Conservation (phyloP, 1,140 invertebrate species). For the Bombus difficillimus region DNA sequence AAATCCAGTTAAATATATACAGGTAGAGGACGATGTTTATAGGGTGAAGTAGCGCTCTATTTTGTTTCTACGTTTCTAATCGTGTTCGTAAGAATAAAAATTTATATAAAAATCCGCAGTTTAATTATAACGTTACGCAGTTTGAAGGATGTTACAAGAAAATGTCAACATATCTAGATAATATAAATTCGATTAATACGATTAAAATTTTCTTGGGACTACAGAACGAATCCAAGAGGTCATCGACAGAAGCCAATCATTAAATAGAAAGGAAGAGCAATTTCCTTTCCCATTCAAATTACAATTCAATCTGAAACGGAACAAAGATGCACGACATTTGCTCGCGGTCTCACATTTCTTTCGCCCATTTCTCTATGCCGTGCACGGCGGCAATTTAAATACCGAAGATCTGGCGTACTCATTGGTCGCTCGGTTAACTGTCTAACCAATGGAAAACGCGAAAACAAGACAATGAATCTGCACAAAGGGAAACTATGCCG, state of each 20-base stretch:
- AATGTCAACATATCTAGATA: too few relatives aligned
- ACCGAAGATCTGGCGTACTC: background rate
- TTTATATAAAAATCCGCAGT: too few relatives aligned
- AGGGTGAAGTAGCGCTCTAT: too few relatives aligned
- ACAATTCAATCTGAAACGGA: background rate
- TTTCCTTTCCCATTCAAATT: background rate
- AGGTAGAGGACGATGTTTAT: too few relatives aligned
- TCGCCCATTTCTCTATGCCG: background rate
- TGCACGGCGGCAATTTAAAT: background rate
- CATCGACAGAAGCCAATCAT: background rate
- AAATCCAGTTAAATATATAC: too few relatives aligned
- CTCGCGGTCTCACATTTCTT: background rate
- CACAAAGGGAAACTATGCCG: slow-evolving; percentile 67
- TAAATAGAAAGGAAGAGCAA: background rate
- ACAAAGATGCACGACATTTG: background rate
- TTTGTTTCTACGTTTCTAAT: too few relatives aligned
- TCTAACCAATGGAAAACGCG: slow-evolving; percentile 19
- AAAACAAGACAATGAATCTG: slow-evolving; percentile 59
- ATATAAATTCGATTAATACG: too few relatives aligned
- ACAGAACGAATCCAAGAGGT: background rate
- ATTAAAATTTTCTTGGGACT: too few relatives aligned
- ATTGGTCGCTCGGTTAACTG: slow-evolving; percentile 22
- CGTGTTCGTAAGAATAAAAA: too few relatives aligned
- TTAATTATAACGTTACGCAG: too few relatives aligned
- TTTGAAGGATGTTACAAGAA: too few relatives aligned